Evolutionary conservation across 2,888 invertebrate species (phyloP).

Genomic region (Mesoligia furuncula): DNA sequence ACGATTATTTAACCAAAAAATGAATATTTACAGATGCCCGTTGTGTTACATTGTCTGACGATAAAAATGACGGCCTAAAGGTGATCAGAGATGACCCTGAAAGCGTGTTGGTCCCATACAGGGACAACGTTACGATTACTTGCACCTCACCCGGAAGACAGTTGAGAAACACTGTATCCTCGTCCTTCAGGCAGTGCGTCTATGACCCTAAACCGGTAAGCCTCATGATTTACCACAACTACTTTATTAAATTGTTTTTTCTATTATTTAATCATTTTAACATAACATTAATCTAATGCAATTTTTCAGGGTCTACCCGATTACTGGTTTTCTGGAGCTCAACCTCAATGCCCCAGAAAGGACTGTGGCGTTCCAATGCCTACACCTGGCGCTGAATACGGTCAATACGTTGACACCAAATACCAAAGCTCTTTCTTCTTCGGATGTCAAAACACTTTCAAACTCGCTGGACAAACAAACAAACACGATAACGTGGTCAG

Average conservation of each 20-base stretch:
- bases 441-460: constrained; percentile 98
- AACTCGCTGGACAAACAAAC: constrained; percentile 97
- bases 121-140: constrained; percentile 96
- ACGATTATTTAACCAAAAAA: not conserved
- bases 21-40: constrained; percentile 93
- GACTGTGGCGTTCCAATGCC: constrained; percentile 98
- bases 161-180: constrained; percentile 94
- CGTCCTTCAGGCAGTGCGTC: constrained; percentile 97
- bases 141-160: constrained; percentile 95
- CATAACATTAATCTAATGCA: not conserved
- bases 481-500: constrained; percentile 97
- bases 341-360: constrained; percentile 96
- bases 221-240: not conserved
- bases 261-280: not conserved
- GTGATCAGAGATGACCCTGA: constrained; percentile 95
- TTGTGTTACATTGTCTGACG: constrained; percentile 97
- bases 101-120: constrained; percentile 96
- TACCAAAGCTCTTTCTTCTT: constrained; percentile 98
- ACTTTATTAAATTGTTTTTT: not conserved
- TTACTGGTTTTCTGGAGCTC: constrained; percentile 96
- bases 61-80: constrained; percentile 95
- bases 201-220: constrained; percentile 96
- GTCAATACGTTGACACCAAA: constrained; percentile 96
- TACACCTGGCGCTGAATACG: constrained; percentile 98
- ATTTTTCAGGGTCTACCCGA: constrained; percentile 94